phyloP scores from a whole-genome alignment of 2,113 vertebrate species.

The Pterocles gutturalis region DNA sequence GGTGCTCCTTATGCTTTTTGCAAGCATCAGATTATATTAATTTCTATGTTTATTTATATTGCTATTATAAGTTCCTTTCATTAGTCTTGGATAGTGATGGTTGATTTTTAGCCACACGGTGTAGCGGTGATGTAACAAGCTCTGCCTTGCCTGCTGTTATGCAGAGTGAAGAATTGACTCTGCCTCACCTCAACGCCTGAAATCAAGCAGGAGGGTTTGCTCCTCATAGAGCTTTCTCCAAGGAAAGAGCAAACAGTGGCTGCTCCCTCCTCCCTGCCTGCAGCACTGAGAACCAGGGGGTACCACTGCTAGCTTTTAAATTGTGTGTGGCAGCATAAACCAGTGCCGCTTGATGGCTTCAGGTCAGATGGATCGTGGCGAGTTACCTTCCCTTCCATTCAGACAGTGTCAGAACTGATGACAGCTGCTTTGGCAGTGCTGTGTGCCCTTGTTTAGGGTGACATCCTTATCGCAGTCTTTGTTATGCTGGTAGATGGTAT shows the following conservation, averaged over 20 bases:
- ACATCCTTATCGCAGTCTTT: background rate
- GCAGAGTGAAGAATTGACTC: background rate
- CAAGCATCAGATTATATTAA: background rate
- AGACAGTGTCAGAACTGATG: background rate
- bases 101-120: background rate
- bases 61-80: background rate
- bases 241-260: background rate
- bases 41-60: background rate
- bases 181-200: background rate
- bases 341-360: fast-evolving
- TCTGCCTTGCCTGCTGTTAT: background rate
- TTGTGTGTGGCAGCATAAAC: background rate
- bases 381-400: background rate
- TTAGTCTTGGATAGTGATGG: background rate
- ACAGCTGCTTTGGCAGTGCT: background rate
- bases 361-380: fast-evolving
- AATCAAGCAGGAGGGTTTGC: background rate
- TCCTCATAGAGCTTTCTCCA: background rate
- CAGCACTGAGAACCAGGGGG: no score
- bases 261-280: background rate
- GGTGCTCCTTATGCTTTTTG: background rate
- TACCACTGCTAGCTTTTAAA: background rate
- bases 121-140: fast-evolving
- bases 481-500: background rate
- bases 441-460: background rate